These are phyloP conservation scores for Coptodon rendalli DNA, from an alignment of 2,113 vertebrate species.

Conservation along the genomic window DNA sequence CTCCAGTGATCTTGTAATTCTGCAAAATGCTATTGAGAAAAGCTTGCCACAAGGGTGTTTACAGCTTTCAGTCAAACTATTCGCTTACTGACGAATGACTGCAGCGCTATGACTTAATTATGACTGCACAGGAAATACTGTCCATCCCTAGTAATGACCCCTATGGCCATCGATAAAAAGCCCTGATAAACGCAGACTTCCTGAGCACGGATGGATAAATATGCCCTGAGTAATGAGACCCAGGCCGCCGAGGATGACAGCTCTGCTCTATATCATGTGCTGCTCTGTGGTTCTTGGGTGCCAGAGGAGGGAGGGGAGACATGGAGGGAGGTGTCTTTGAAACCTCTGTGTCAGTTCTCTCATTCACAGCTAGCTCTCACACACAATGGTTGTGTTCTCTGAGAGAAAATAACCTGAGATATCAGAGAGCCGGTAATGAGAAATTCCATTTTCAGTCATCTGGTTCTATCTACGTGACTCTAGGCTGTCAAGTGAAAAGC, in stretches of 20 bases:
- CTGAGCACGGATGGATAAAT: constrained; percentile 65
- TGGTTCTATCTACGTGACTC: neutral
- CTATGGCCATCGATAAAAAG: constrained; percentile 72
- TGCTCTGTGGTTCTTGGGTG: constrained; percentile 23
- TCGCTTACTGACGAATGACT: constrained; percentile 48
- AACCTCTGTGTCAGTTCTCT: constrained; percentile 3
- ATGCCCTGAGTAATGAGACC: constrained; percentile 63
- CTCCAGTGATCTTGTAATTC: neutral
- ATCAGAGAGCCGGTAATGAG: constrained; percentile 23
- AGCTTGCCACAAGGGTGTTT: neutral
- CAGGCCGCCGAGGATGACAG: constrained; percentile 50
- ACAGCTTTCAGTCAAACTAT: constrained; percentile 51
- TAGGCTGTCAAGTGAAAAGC: neutral
- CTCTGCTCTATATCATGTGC: constrained; percentile 65
- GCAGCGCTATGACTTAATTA: constrained; percentile 67
- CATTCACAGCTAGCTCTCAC: neutral
- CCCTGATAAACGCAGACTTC: constrained; percentile 70
- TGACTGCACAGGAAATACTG: constrained; percentile 67
- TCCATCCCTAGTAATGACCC: constrained; percentile 68
- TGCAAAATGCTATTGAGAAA: neutral
- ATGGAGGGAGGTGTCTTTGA: neutral
- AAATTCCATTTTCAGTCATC: constrained; percentile 33
- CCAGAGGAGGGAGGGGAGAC: neutral
- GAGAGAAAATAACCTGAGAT: constrained; percentile 26
- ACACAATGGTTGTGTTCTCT: constrained; percentile 5